A percentile compares a stretch with the other conserved stretches of the same genome.
These are phyloP conservation scores for Sturmia bella DNA, from an alignment of 2,888 invertebrate species.

Conservation along the genomic window DNA sequence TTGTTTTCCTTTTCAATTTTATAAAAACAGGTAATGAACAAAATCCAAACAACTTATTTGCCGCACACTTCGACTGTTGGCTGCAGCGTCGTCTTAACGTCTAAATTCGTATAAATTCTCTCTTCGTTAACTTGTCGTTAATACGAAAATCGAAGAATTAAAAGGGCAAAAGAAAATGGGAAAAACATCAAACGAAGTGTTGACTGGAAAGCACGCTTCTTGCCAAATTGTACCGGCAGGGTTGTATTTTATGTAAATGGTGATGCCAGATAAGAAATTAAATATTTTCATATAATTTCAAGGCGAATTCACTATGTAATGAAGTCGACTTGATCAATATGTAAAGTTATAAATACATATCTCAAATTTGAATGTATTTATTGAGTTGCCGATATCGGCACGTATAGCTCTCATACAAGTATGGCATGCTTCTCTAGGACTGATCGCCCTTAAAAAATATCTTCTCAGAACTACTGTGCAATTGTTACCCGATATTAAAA, in stretches of 20 bases:
- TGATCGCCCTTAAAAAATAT: too few relatives aligned
- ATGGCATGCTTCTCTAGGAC: too few relatives aligned
- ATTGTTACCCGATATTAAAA: too few relatives aligned
- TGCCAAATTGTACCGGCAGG: slow-evolving; percentile 4
- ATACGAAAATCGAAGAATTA: slow-evolving; percentile 54
- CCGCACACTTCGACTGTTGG: slow-evolving; percentile 57
- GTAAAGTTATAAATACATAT: too few relatives aligned
- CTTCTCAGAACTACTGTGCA: too few relatives aligned
- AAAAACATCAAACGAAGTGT: slow-evolving; percentile 5
- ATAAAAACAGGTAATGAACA: slow-evolving; percentile 8
- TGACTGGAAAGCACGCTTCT: slow-evolving; percentile 7
- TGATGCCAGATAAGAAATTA: neutral
- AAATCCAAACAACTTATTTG: slow-evolving; percentile 30
- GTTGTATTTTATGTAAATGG: slow-evolving; percentile 17
- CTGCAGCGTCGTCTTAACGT: slow-evolving; percentile 64
- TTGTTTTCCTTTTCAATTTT: neutral
- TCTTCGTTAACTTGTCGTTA: slow-evolving; percentile 57
- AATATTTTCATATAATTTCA: neutral
- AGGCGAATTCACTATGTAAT: too few relatives aligned
- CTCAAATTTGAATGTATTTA: too few relatives aligned
- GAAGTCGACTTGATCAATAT: too few relatives aligned
- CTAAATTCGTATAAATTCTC: slow-evolving; percentile 38
- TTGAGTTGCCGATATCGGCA: too few relatives aligned
- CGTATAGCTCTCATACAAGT: too few relatives aligned
- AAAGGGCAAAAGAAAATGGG: slow-evolving; percentile 24